phyloP scores from a whole-genome alignment of 2,113 vertebrate genomes.

The Lycocorax pyrrhopterus region DNA sequence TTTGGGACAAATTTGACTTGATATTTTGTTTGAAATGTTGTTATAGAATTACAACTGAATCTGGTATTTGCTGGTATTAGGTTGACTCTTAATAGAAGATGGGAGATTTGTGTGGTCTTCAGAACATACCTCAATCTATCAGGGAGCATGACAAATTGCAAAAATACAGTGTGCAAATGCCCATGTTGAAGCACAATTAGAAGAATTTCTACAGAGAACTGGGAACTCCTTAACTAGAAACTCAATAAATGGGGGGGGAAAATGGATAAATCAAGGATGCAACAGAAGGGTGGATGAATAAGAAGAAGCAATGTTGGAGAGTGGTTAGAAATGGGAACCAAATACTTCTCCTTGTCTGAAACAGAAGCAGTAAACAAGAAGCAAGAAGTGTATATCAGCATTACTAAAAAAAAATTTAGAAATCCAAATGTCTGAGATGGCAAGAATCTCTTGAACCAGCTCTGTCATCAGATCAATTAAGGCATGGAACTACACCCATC shows the following conservation, averaged over 20 bases:
- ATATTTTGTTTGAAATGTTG: background rate
- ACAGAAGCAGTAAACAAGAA: background rate
- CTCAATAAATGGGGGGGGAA: background rate
- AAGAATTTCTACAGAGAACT: background rate
- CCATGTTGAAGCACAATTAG: background rate
- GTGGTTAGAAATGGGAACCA: background rate
- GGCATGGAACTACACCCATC: background rate
- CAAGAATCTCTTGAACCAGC: background rate
- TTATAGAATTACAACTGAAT: background rate
- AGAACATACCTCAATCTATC: background rate
- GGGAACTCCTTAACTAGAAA: background rate
- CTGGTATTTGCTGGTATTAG: background rate
- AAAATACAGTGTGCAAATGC: background rate
- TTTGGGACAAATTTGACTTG: background rate
- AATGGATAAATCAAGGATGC: background rate
- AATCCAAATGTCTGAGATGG: background rate
- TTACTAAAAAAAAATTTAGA: background rate
- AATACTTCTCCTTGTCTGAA: background rate
- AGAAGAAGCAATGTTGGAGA: background rate
- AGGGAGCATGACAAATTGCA: background rate
- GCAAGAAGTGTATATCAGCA: background rate
- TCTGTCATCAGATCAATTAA: background rate
- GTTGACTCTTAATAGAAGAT: background rate
- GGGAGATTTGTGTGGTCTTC: background rate
- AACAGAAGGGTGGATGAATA: background rate